Base-by-base conservation (phyloP, 2,113 vertebrate genomes). In the Halcyon malimbica region DNA sequence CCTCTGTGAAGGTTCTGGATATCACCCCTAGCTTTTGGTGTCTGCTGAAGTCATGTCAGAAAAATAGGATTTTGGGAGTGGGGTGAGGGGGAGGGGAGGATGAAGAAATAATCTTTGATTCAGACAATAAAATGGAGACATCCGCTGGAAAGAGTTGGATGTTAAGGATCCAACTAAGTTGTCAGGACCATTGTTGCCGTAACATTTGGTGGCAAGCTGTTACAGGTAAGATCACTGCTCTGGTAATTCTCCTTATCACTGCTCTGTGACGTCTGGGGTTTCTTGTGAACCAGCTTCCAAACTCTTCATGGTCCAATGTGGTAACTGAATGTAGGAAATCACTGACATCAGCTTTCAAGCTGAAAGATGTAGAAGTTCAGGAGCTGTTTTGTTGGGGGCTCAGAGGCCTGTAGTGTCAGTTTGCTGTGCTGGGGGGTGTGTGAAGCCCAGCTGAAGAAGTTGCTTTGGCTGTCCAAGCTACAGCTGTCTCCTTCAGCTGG, bases 291-390 rank as follows among this genome's bases (percentile, higher is more conserved):
- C 12, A 13, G 10, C 16, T 59, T 80, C 48, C 33, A 19, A 4
- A 18, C 5, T 50, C 23, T 28, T 54, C 20, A 0, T 23, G 5
- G 24, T 37, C 31, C 20, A 17, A 2, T 39, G 4, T 26, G 31
- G 25, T 42, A 18, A 37, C 18, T 37, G 59, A 44, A 53, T 0
- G 1, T 11, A 42, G 53, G 59, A 62, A 13, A 50, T 54, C 10
- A 13, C 9, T 19, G 17, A 21, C 11, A 53, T 41, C 2, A 1
- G 0, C 25, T 69, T 35, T 28, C 17, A 25, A 20, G 23, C n/a
- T 68, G 26, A 44, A 17, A 78, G 64, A 41, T 41, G 21, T 5
- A 19, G n/a, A n/a, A 25, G 53, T 53, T 71, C 20, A 50, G 50
- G 35, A 76, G 39, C 24, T 16, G 74, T 16, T 59, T 42, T 69